Evolutionary conservation across 1,140 invertebrate species (phyloP).

Genomic region (Hetaerina americana): DNA sequence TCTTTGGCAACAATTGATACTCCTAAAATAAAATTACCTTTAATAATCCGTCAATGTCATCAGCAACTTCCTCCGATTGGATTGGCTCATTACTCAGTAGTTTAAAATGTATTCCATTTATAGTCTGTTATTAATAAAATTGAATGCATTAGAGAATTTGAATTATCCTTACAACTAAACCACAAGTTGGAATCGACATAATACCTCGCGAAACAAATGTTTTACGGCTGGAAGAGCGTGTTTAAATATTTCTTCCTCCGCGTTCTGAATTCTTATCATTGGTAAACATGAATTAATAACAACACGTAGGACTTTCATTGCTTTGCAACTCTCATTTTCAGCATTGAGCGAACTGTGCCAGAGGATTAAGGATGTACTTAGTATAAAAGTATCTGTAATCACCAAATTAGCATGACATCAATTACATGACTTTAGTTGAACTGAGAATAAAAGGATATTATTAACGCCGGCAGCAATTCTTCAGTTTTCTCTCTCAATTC

Average conservation of each 20-base stretch:
- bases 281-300: conserved; percentile 2
- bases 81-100: not conserved
- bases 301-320: not conserved
- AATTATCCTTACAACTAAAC: too few relatives aligned
- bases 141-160: too few relatives aligned
- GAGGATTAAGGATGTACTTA: too few relatives aligned
- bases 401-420: not conserved
- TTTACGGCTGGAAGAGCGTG: not conserved
- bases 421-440: not conserved
- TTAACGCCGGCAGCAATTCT: not conserved
- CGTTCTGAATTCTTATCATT: not conserved
- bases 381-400: not conserved
- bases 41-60: not conserved
- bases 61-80: not conserved
- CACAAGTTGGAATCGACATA: too few relatives aligned
- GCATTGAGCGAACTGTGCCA: not conserved
- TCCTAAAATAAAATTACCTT: not conserved
- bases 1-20: not conserved
- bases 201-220: conserved; percentile 5
- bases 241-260: not conserved
- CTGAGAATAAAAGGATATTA: not conserved
- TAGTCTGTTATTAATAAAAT: too few relatives aligned
- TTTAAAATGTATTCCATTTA: not conserved
- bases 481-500: not conserved
- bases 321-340: not conserved